Conservation (phyloP, 2,113 vertebrate species). For the Psittacara wagleri region DNA sequence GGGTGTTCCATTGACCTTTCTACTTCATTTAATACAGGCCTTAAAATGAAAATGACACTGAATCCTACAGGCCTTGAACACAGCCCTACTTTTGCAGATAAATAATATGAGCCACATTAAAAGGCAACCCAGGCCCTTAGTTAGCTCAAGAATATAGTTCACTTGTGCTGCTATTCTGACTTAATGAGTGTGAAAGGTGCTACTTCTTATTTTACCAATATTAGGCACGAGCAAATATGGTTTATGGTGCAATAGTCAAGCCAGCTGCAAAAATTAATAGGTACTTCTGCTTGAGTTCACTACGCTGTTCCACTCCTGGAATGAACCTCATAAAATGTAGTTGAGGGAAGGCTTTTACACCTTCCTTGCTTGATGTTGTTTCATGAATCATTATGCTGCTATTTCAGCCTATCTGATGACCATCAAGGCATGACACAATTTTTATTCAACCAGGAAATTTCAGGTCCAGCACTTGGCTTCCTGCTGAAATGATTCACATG, state of each 20-base stretch:
- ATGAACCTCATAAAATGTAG: background rate
- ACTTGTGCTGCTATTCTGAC: background rate
- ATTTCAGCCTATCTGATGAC: background rate
- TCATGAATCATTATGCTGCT: background rate
- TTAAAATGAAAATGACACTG: background rate
- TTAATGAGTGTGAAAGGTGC: background rate
- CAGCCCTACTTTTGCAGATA: background rate
- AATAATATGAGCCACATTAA: background rate
- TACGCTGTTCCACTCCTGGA: background rate
- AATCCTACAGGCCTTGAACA: background rate
- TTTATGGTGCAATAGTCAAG: rapidly evolving
- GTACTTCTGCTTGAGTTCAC: background rate
- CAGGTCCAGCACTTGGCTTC: background rate
- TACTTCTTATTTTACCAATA: background rate
- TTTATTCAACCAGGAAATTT: background rate
- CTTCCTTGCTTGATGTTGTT: background rate
- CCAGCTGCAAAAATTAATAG: background rate
- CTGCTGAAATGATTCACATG: background rate
- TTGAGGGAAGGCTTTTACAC: background rate
- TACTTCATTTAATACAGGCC: background rate
- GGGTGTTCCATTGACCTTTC: background rate
- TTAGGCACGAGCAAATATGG: background rate
- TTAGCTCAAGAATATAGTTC: background rate
- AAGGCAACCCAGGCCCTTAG: background rate
- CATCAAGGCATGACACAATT: background rate